Conservation (phyloP, 2,888 invertebrate species). For the Luperina nickerlii region DNA sequence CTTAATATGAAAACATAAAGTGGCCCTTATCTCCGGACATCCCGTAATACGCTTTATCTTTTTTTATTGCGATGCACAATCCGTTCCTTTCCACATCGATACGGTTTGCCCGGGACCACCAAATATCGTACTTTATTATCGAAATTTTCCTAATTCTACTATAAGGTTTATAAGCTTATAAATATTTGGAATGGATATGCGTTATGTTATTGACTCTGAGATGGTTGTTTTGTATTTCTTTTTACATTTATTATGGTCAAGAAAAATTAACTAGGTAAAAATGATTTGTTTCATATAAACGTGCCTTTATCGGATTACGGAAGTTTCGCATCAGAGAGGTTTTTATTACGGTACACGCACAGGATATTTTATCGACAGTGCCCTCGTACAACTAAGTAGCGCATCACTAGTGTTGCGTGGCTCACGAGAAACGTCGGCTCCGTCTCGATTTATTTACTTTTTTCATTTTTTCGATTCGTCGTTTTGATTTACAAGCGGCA, state of each 20-base stretch:
- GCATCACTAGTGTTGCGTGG: slow-evolving; percentile 77
- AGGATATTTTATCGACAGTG: slow-evolving; percentile 69
- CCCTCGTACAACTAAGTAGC: slow-evolving; percentile 54
- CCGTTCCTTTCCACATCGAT: slow-evolving; percentile 76
- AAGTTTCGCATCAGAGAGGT: slow-evolving; percentile 47
- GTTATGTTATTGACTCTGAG: slow-evolving; percentile 44
- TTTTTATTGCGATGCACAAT: slow-evolving; percentile 84
- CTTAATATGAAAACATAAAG: slow-evolving; percentile 85
- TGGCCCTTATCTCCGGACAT: slow-evolving; percentile 83
- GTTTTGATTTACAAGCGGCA: slow-evolving; percentile 89
- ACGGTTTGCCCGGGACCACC: slow-evolving; percentile 65
- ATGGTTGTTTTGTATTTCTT: slow-evolving; percentile 35
- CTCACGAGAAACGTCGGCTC: slow-evolving; percentile 80
- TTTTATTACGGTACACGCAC: slow-evolving; percentile 38
- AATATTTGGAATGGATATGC: slow-evolving; percentile 55
- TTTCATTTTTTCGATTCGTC: slow-evolving; percentile 85
- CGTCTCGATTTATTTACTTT: slow-evolving; percentile 81
- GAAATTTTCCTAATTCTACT: slow-evolving; percentile 64
- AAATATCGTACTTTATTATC: slow-evolving; percentile 68
- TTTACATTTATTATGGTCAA: slow-evolving; percentile 18
- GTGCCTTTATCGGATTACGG: slow-evolving; percentile 42
- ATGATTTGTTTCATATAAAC: slow-evolving; percentile 35
- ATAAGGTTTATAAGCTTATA: slow-evolving; percentile 63
- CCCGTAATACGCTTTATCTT: slow-evolving; percentile 84
- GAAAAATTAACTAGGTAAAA: slow-evolving; percentile 18